Evolutionary conservation across 2,888 invertebrate species (phyloP), one percentile per base, ranked within the genome.

Genomic region (Drosophila villosipedis): DNA sequence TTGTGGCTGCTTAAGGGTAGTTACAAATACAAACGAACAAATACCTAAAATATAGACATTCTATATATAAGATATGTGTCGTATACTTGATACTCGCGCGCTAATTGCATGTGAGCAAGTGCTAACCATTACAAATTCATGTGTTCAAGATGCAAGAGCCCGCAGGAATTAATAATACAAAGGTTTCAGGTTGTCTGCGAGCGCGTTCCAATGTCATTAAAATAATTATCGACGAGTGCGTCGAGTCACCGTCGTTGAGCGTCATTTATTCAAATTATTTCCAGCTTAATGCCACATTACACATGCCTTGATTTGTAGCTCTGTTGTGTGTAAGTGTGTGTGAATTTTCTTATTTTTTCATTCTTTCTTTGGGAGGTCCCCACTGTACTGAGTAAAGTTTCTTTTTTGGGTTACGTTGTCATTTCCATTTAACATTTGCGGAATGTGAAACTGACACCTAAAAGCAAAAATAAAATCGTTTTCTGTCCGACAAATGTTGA

Each of bases 211-310:
- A 58, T 43, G 64, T 61, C 81, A 83, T 82, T 83, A 82, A 78
- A 82, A 82, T 83, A 83, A 80, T 82, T 83, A 82, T 82, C 59
- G 81, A 80, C 65, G 60, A 76, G 62, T 72, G 58, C 68, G 70
- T 16, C 55, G 39, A 22, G 54, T 35, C 47, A 52, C 30, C 58
- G 61, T 66, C 68, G 64, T 68, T 30, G 52, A 66, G 65, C 37
- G 57, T 73, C 73, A 80, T 83, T 81, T 76, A 73, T 83, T 73
- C 83, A 81, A 79, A 81, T 81, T 76, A 83, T 67, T 81, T 81
- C 80, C 80, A 81, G 73, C 66, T 80, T 76, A 70, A 73, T 76
- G 80, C 80, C 80, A 43, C 80, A 81, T 81, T 80, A 80, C 81
- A 73, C 78, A 80, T 64, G 55, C 55, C 68, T 25, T 55, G 39